Conservation (phyloP, 92 coral and sea anemone genomes). For the Isaurus tuberculatus region DNA sequence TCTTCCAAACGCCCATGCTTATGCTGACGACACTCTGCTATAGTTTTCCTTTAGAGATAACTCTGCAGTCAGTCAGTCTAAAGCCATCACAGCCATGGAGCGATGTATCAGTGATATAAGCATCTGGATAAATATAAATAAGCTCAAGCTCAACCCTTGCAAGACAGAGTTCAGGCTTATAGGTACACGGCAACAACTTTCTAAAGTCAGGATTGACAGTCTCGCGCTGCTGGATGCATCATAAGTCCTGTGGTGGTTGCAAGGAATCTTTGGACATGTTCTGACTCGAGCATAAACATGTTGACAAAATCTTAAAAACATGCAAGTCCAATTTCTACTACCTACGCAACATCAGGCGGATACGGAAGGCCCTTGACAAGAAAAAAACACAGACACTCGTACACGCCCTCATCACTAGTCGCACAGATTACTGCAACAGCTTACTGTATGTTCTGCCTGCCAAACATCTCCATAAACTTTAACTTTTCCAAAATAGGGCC, state of each 20-base stretch:
- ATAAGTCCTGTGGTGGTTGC: conserved; percentile 16
- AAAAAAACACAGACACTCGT: no score
- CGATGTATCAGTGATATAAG: conserved; percentile 8
- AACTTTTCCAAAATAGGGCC: no score
- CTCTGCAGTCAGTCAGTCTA: conserved; percentile 13
- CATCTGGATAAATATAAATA: conserved; percentile 43
- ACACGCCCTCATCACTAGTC: no score
- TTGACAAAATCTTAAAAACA: no score
- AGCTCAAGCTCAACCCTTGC: conserved; percentile 43
- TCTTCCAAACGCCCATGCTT: conserved; percentile 3
- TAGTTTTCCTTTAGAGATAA: conserved; percentile 6
- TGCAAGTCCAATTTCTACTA: no score
- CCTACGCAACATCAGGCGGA: no score
- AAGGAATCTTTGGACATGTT: conserved; percentile 52
- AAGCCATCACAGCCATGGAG: conserved; percentile 9
- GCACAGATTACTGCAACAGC: no score
- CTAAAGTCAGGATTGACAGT: not conserved
- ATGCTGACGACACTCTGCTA: conserved; percentile 19
- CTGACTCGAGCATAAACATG: no score
- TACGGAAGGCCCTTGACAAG: no score
- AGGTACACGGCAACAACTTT: conserved; percentile 47
- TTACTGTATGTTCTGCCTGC: no score
- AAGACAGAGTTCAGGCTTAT: conserved; percentile 55
- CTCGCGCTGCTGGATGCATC: conserved; percentile 34
- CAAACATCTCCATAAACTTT: no score